Evolutionary conservation across 1,140 invertebrate genomes (phyloP).

Genomic region (Cherax destructor): DNA sequence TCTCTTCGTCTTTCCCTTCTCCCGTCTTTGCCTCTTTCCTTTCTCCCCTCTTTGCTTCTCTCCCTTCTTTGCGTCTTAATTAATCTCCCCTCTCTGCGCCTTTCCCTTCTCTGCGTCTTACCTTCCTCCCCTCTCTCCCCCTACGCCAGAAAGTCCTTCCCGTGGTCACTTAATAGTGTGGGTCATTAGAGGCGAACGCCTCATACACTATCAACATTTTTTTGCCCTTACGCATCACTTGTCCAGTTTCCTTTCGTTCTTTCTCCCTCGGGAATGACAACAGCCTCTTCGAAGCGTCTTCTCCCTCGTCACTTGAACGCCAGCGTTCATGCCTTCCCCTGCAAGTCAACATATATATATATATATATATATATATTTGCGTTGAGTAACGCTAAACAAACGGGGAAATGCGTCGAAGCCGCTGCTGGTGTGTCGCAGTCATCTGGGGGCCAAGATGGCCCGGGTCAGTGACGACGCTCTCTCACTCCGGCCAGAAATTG

Average conservation of each 20-base stretch:
- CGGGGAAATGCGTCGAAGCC: neutral
- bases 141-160: conserved; percentile 37
- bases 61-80: neutral
- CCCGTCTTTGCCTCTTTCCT: neutral
- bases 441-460: neutral
- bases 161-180: conserved; percentile 58
- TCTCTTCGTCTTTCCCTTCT: neutral
- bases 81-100: neutral
- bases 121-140: conserved; percentile 1
- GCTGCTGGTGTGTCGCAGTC: too few species aligned
- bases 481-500: conserved; percentile 54
- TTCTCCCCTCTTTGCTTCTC: neutral
- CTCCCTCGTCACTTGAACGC: neutral
- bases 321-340: neutral
- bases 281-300: neutral
- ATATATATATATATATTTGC: neutral
- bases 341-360: neutral
- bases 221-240: conserved; percentile 12
- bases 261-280: neutral
- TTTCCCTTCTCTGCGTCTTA: neutral
- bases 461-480: conserved; percentile 1
- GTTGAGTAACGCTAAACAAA: neutral
- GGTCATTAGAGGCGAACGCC: conserved; percentile 59
- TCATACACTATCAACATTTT: conserved; percentile 12
- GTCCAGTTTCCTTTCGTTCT: conserved; percentile 32